A percentile compares a stretch with the other conserved stretches of the same genome.
Evolutionary conservation across 2,113 vertebrate genomes (phyloP).

Genomic region (Bungarus multicinctus): DNA sequence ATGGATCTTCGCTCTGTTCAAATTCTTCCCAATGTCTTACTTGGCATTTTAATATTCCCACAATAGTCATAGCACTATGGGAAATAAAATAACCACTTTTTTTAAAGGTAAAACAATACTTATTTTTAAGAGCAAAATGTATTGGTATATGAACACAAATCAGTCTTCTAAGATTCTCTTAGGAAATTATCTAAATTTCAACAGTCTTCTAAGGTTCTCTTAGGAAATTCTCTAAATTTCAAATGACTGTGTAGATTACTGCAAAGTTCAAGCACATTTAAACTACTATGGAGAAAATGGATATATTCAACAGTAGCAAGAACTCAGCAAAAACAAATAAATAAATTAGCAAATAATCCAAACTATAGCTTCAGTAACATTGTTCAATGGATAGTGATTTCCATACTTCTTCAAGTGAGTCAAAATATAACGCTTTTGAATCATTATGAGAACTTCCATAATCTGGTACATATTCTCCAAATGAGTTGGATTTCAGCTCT

Average conservation of each 20-base stretch:
- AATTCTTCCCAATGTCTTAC: neutral
- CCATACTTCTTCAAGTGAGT: slow-evolving; percentile 15
- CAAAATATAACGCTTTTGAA: neutral
- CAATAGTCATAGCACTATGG: too few species aligned
- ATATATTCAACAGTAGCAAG: neutral
- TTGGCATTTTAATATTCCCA: neutral
- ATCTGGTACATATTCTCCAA: neutral
- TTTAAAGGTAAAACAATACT: neutral
- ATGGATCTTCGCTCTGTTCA: neutral
- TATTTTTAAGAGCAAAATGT: neutral
- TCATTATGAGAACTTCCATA: neutral
- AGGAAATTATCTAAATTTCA: neutral
- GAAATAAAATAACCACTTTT: neutral
- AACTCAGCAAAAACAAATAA: neutral
- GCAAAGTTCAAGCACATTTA: neutral
- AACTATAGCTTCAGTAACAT: neutral
- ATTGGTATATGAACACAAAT: neutral
- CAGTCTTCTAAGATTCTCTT: neutral
- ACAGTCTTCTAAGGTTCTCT: neutral
- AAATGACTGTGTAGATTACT: neutral
- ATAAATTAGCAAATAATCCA: neutral
- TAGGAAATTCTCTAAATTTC: neutral
- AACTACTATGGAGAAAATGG: neutral
- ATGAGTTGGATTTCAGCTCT: neutral
- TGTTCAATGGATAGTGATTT: neutral